Percentiles rank a stretch among this genome's conserved stretches.
Evolutionary conservation across 2,113 vertebrate species (phyloP).

Genomic region (Cromileptes altivelis): DNA sequence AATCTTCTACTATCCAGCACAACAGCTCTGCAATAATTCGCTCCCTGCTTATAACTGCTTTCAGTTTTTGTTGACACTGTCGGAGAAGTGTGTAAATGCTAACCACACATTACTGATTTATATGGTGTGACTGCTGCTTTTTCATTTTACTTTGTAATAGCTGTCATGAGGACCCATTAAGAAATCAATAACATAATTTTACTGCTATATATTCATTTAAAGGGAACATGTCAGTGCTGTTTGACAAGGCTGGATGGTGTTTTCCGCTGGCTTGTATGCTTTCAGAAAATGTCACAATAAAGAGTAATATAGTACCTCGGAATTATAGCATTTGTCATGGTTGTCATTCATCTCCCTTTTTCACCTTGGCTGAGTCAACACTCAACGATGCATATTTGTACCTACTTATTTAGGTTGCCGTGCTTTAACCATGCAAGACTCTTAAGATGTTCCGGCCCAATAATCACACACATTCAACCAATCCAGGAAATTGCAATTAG

Average conservation of each 20-base stretch:
- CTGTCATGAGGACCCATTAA: slow-evolving; percentile 27
- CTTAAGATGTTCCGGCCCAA: background rate
- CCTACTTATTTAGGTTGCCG: slow-evolving; percentile 16
- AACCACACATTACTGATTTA: slow-evolving; percentile 23
- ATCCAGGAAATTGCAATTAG: background rate
- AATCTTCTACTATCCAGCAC: background rate
- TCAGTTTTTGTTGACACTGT: background rate
- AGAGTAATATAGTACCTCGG: background rate
- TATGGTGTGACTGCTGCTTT: background rate
- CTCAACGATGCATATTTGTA: slow-evolving; percentile 20
- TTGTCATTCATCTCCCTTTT: slow-evolving; percentile 30
- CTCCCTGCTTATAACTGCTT: background rate
- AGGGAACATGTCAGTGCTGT: slow-evolving; percentile 1
- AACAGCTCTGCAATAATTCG: background rate
- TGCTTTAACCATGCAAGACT: background rate
- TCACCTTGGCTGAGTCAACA: slow-evolving; percentile 29
- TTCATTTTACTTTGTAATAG: slow-evolving; percentile 27
- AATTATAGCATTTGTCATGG: slow-evolving; percentile 47
- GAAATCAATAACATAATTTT: slow-evolving; percentile 37
- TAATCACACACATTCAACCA: background rate
- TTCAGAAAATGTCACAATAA: slow-evolving; percentile 23
- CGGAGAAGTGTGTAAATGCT: slow-evolving; percentile 7
- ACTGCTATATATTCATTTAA: slow-evolving; percentile 10
- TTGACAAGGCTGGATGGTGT: background rate
- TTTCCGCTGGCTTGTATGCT: slow-evolving; percentile 9